Conservation (phyloP, 1,140 invertebrate species). For the Lanistes nyassanus region DNA sequence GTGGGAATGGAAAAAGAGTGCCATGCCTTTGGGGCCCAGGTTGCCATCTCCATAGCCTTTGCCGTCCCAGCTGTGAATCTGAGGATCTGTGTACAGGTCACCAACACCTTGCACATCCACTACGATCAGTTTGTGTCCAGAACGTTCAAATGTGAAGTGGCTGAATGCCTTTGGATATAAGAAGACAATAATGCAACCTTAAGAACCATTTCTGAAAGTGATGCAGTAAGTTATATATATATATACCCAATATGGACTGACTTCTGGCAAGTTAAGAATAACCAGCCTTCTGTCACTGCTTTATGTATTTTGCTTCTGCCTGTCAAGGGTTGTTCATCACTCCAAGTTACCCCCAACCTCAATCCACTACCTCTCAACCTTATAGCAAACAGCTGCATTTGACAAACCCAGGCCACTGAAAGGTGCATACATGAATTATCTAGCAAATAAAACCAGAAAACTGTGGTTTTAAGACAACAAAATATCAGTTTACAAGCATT, state of each 20-base stretch:
- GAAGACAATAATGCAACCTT: neutral
- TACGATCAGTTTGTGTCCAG: conserved; percentile 73
- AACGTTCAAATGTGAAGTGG: conserved; percentile 75
- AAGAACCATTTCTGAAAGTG: neutral
- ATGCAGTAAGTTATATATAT: neutral
- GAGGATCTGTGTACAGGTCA: conserved; percentile 75
- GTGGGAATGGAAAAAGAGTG: conserved; percentile 74
- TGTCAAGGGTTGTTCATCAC: too few relatives aligned
- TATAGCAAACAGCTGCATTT: too few relatives aligned
- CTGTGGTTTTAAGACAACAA: neutral
- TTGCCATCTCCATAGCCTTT: conserved; percentile 73
- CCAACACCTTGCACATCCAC: conserved; percentile 77
- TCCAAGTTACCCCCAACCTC: too few relatives aligned
- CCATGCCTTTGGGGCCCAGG: conserved; percentile 73
- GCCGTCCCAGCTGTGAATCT: conserved; percentile 72
- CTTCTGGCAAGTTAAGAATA: too few relatives aligned
- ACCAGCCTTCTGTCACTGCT: too few relatives aligned
- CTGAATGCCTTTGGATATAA: conserved; percentile 69
- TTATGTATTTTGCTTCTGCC: too few relatives aligned
- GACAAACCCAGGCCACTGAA: too few relatives aligned
- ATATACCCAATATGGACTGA: too few relatives aligned
- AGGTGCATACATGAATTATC: too few relatives aligned
- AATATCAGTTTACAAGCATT: neutral
- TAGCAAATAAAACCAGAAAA: too few relatives aligned
- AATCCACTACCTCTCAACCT: too few relatives aligned